Conservation (phyloP, 2,113 vertebrate genomes). For the Colossoma macropomum region DNA sequence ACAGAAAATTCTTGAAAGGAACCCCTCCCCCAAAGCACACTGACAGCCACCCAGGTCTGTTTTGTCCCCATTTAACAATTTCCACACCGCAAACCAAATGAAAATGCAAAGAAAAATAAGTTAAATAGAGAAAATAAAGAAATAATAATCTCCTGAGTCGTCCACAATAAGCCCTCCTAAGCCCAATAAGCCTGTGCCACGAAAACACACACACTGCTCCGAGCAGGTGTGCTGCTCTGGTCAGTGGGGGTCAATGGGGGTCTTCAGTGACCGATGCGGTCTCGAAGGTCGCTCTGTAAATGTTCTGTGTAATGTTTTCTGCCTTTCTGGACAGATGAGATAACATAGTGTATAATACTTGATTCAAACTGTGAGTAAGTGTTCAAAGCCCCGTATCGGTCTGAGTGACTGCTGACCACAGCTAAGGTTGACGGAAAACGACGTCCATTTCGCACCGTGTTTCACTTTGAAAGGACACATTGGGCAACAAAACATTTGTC, state of each 20-base stretch:
- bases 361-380: no score
- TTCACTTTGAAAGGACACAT: background rate
- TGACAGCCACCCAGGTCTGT: no score
- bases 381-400: no score
- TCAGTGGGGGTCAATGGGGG: background rate
- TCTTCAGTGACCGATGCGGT: background rate
- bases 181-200: no score
- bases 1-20: no score
- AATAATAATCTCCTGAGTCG: no score
- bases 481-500: background rate
- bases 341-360: background rate
- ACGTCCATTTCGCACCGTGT: background rate
- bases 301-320: background rate
- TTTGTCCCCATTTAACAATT: no score
- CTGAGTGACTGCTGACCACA: background rate
- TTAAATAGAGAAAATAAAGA: no score
- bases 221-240: background rate
- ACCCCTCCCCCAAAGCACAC: no score
- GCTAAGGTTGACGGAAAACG: background rate
- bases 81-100: no score
- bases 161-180: no score
- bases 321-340: background rate
- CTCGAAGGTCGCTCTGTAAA: background rate
- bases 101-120: no score
- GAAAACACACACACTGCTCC: background rate